A percentile compares a stretch with the other conserved stretches of the same genome.
These are phyloP conservation scores for Procavia capensis DNA, from an alignment of 2,113 vertebrate genomes.

Conservation along the genomic window DNA sequence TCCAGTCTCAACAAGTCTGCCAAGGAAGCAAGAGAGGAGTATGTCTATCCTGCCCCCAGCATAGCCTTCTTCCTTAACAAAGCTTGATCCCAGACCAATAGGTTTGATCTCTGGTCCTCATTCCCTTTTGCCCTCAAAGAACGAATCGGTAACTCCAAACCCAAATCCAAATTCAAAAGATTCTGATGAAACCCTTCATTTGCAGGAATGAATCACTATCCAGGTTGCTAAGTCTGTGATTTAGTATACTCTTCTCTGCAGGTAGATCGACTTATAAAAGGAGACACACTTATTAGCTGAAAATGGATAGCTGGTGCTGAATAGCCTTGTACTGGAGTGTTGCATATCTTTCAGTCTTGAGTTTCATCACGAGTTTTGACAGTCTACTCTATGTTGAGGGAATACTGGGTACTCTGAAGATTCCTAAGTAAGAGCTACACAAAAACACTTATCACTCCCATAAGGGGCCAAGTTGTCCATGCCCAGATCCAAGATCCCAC, in stretches of 20 bases:
- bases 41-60: too few relatives aligned
- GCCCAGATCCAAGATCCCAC: not conserved
- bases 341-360: not conserved
- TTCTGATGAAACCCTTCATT: not conserved
- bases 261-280: not conserved
- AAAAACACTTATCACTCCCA: not conserved
- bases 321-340: not conserved
- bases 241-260: not conserved
- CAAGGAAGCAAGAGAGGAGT: fast-evolving
- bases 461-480: not conserved
- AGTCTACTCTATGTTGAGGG: not conserved
- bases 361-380: not conserved
- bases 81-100: not conserved
- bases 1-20: not conserved
- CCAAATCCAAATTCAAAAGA: not conserved
- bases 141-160: not conserved
- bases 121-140: not conserved
- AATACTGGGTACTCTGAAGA: not conserved
- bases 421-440: not conserved
- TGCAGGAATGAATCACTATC: not conserved
- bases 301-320: not conserved
- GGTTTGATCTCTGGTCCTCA: not conserved
- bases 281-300: not conserved
- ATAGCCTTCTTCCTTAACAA: not conserved
- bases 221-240: not conserved